Evolutionary conservation across 2,797 vertebrate genomes (phyloP).

Genomic region (Pteropus rufus): DNA sequence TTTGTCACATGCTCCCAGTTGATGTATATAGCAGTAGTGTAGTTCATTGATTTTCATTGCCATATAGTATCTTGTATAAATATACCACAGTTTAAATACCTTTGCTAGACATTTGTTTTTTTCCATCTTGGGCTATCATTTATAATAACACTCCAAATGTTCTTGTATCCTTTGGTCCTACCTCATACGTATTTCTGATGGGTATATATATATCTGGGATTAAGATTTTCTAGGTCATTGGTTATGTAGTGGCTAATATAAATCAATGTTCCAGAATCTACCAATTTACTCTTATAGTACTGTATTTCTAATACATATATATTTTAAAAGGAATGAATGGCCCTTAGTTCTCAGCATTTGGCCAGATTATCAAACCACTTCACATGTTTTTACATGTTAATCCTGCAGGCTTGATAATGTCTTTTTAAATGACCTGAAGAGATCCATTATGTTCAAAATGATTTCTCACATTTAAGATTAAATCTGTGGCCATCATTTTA

Average conservation of each 20-base stretch:
- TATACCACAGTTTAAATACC: background rate
- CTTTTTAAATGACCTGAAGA: background rate
- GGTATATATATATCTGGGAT: background rate
- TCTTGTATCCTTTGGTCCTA: background rate
- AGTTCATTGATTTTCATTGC: conserved; percentile 12
- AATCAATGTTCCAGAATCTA: background rate
- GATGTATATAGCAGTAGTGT: background rate
- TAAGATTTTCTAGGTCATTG: background rate
- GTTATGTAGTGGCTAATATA: background rate
- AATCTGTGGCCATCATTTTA: background rate
- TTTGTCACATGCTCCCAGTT: background rate
- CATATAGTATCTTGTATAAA: background rate
- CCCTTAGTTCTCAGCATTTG: background rate
- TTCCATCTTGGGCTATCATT: background rate
- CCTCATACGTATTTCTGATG: background rate
- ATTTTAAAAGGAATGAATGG: background rate
- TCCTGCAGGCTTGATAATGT: background rate
- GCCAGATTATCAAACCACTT: background rate
- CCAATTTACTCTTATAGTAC: background rate
- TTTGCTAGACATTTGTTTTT: background rate
- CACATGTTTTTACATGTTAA: background rate
- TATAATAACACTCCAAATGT: background rate
- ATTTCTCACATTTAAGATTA: background rate
- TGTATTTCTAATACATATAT: background rate
- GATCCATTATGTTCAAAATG: background rate